A percentile compares a stretch with the other conserved stretches of the same genome.
phyloP scores from a whole-genome alignment of 1,140 invertebrate species.

The Drosophila insularis region DNA sequence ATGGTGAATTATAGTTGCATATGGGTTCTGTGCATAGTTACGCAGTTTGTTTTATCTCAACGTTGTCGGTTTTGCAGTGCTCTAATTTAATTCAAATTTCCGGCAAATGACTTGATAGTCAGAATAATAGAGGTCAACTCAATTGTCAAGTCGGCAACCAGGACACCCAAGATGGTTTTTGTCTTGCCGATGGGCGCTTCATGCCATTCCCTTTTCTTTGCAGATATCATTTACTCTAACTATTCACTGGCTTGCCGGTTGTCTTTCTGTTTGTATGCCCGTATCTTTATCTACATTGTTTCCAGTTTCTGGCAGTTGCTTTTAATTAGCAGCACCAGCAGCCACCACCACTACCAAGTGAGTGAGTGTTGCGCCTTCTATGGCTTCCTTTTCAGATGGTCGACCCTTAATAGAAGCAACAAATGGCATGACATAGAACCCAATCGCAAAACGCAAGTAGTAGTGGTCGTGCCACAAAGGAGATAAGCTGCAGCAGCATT shows the following conservation, averaged over 20 bases:
- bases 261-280: slow-evolving; percentile 11
- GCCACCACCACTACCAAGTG: slow-evolving; percentile 13
- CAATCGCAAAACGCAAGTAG: background rate
- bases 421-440: slow-evolving; percentile 46
- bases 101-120: slow-evolving; percentile 54
- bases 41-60: background rate
- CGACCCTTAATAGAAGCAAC: slow-evolving; percentile 50
- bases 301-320: slow-evolving; percentile 41
- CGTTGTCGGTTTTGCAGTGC: slow-evolving; percentile 22
- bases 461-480: slow-evolving; percentile 1
- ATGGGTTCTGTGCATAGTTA: background rate
- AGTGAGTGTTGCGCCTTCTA: slow-evolving; percentile 37
- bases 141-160: slow-evolving; percentile 32
- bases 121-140: slow-evolving; percentile 47
- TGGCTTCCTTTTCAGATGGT: slow-evolving; percentile 37
- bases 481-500: slow-evolving; percentile 52
- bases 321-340: slow-evolving; percentile 53
- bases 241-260: background rate
- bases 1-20: too few species aligned
- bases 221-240: slow-evolving; percentile 40
- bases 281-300: slow-evolving; percentile 45
- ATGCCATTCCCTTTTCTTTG: slow-evolving; percentile 19
- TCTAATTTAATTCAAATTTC: slow-evolving; percentile 61
- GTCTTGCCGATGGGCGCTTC: slow-evolving; percentile 4
- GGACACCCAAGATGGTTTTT: slow-evolving; percentile 18